These are phyloP conservation scores for Hydrolagus affinis DNA, from an alignment of 2,113 vertebrate species.

Conservation along the genomic window DNA sequence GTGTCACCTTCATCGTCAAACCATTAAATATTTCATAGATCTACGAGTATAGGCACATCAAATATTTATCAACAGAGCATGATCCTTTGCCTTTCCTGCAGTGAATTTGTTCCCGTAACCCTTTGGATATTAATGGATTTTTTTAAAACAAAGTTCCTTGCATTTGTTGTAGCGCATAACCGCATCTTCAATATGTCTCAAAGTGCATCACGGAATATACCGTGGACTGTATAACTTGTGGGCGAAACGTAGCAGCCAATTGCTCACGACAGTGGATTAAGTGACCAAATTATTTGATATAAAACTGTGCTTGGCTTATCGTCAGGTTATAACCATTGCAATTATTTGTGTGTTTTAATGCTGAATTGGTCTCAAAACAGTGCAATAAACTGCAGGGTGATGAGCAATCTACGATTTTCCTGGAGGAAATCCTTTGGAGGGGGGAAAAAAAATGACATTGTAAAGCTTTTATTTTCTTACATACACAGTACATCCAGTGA, in stretches of 20 bases:
- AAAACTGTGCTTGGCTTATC: too few relatives aligned
- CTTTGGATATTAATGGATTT: background rate
- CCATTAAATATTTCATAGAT: background rate
- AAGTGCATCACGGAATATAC: too few relatives aligned
- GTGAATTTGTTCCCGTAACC: background rate
- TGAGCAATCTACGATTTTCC: background rate
- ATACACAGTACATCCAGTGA: background rate
- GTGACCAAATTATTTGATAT: too few relatives aligned
- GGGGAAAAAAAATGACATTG: too few relatives aligned
- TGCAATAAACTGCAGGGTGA: background rate
- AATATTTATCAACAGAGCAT: background rate
- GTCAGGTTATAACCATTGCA: too few relatives aligned
- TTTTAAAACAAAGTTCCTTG: background rate
- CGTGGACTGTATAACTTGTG: too few relatives aligned
- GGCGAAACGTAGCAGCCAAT: too few relatives aligned
- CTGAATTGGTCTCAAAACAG: background rate
- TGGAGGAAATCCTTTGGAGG: background rate
- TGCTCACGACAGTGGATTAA: too few relatives aligned
- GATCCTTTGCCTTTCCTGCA: too few relatives aligned
- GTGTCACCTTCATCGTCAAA: background rate
- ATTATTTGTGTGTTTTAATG: too few relatives aligned
- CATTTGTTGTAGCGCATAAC: too few relatives aligned
- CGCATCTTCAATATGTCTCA: too few relatives aligned
- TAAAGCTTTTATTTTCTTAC: background rate
- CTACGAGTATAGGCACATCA: background rate